phyloP scores from a whole-genome alignment of 1,140 invertebrate genomes.

The Macrostomum lignano region DNA sequence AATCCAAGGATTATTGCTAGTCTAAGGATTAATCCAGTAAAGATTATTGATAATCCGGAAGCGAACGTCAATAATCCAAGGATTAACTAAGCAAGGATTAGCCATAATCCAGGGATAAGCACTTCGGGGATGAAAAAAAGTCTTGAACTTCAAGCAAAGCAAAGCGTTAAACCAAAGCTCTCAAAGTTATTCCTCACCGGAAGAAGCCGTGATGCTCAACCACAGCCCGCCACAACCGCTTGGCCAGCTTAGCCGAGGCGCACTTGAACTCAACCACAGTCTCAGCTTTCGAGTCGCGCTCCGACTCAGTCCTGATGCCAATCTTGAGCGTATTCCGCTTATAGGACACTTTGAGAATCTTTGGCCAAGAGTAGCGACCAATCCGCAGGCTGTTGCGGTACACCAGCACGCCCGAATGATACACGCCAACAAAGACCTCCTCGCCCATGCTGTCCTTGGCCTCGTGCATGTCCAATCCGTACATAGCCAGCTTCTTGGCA shows the following conservation, averaged over 20 bases:
- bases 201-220: constrained; percentile 4
- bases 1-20: no score
- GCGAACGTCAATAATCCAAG: no score
- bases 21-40: no score
- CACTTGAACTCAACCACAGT: constrained; percentile 1
- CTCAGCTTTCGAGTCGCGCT: background rate
- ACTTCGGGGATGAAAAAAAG: no score
- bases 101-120: no score
- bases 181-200: background rate
- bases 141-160: no score
- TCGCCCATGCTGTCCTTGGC: no score
- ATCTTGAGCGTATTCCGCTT: constrained; percentile 1
- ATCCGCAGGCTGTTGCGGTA: constrained; percentile 1
- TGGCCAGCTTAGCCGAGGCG: background rate
- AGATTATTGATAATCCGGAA: no score
- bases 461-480: constrained; percentile 63
- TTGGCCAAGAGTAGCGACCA: constrained; percentile 1
- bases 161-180: background rate
- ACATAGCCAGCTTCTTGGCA: constrained; percentile 77
- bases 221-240: background rate
- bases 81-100: no score
- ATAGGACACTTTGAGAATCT: constrained; percentile 3
- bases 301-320: background rate
- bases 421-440: constrained; percentile 1
- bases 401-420: background rate